Conservation (phyloP, 2,797 vertebrate genomes). For the Mus caroli region DNA sequence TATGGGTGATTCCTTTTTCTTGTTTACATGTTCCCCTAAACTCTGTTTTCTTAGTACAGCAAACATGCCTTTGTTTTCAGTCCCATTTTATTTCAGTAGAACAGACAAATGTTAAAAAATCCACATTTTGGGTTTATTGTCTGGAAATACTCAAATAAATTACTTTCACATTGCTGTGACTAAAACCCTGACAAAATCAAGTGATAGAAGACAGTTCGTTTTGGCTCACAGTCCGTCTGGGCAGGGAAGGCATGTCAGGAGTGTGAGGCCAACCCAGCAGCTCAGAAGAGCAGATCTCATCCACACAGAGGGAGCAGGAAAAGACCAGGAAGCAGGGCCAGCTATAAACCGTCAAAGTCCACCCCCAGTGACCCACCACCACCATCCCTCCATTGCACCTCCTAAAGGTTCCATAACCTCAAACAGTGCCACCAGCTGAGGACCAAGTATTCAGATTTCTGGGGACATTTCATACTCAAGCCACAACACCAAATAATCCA, state of each 20-base stretch:
- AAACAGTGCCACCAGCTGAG: background rate
- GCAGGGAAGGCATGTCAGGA: background rate
- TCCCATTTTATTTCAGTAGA: background rate
- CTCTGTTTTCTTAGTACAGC: background rate
- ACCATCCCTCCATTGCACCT: background rate
- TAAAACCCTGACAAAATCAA: background rate
- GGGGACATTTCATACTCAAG: background rate
- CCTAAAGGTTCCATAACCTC: background rate
- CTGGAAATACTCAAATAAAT: background rate
- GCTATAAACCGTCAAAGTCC: background rate
- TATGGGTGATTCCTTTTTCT: background rate
- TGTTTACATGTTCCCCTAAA: constrained; percentile 1
- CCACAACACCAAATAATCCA: background rate
- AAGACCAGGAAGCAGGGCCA: background rate
- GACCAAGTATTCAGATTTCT: background rate
- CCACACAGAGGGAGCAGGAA: background rate
- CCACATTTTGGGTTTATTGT: background rate
- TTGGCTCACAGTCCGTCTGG: background rate
- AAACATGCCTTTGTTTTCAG: background rate
- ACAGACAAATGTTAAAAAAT: background rate
- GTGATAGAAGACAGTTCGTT: background rate
- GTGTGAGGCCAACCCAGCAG: background rate
- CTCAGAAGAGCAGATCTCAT: background rate
- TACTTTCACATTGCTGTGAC: background rate
- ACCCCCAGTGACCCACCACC: background rate